These are phyloP conservation scores for Daptonema setosum DNA, from an alignment of 2,888 invertebrate species.

Conservation along the genomic window DNA sequence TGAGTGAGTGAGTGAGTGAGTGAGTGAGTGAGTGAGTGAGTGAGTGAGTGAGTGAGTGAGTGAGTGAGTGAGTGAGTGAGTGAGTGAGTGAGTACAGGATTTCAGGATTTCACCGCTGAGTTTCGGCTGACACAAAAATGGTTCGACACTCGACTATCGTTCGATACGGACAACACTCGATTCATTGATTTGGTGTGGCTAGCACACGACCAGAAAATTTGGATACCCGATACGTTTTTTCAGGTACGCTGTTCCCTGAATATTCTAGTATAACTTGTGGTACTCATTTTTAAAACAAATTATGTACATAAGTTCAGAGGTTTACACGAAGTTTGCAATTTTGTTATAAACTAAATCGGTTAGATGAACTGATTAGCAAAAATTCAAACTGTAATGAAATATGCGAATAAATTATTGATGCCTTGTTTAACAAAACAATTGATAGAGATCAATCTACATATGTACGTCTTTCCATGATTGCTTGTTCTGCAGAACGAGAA, in stretches of 20 bases:
- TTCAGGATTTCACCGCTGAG: constrained; percentile 3
- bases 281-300: neutral
- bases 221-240: constrained; percentile 16
- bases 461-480: neutral
- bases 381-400: too few relatives aligned
- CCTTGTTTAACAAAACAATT: neutral
- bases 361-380: too few relatives aligned
- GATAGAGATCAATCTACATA: neutral
- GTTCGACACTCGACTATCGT: constrained; percentile 3
- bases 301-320: too few relatives aligned
- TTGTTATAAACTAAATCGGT: too few relatives aligned
- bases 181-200: constrained; percentile 20
- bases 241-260: neutral
- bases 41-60: too few relatives aligned
- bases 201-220: constrained; percentile 19
- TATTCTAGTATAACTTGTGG: neutral
- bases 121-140: constrained; percentile 1
- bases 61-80: too few relatives aligned
- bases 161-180: constrained; percentile 11
- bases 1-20: too few relatives aligned
- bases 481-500: constrained; percentile 8
- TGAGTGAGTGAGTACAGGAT: too few relatives aligned
- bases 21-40: too few relatives aligned
- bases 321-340: too few relatives aligned
- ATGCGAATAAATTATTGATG: too few relatives aligned